phyloP scores from a whole-genome alignment of 2,888 invertebrate genomes.

The Dynastes maya region DNA sequence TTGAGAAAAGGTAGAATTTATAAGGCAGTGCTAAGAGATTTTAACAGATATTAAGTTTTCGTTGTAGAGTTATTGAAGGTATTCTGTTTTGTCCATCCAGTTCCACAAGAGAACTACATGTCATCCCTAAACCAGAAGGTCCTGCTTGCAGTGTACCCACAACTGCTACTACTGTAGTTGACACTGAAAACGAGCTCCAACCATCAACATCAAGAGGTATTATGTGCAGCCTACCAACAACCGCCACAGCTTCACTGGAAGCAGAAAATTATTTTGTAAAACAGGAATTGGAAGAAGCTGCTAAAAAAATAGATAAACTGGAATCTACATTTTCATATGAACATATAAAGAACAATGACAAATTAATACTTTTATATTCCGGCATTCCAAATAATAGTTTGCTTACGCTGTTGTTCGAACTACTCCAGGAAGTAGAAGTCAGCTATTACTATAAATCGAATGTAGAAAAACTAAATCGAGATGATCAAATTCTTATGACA shows the following conservation, averaged over 20 bases:
- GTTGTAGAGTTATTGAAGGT: neutral
- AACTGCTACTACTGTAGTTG: neutral
- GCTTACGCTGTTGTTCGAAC: neutral
- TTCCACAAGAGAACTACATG: neutral
- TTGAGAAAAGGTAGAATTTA: neutral
- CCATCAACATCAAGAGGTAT: no score
- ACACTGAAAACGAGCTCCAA: neutral
- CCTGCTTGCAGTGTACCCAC: neutral
- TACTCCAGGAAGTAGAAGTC: slow-evolving; percentile 39
- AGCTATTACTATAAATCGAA: slow-evolving; percentile 54
- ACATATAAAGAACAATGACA: slow-evolving; percentile 53
- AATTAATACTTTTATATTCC: slow-evolving; percentile 49
- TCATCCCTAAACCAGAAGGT: neutral
- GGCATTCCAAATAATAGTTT: slow-evolving; percentile 50
- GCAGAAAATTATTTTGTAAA: slow-evolving; percentile 13
- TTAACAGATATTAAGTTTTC: neutral
- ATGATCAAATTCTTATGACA: slow-evolving; percentile 53
- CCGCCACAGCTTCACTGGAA: neutral
- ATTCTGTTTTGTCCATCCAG: neutral
- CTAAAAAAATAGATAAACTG: slow-evolving; percentile 49
- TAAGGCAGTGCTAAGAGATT: neutral
- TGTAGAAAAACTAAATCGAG: slow-evolving; percentile 48
- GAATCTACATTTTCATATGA: slow-evolving; percentile 52
- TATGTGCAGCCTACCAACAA: no score
- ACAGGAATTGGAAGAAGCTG: neutral